Evolutionary conservation across 2,113 vertebrate species (phyloP).

Genomic region (Dolichallabes microphthalmus): DNA sequence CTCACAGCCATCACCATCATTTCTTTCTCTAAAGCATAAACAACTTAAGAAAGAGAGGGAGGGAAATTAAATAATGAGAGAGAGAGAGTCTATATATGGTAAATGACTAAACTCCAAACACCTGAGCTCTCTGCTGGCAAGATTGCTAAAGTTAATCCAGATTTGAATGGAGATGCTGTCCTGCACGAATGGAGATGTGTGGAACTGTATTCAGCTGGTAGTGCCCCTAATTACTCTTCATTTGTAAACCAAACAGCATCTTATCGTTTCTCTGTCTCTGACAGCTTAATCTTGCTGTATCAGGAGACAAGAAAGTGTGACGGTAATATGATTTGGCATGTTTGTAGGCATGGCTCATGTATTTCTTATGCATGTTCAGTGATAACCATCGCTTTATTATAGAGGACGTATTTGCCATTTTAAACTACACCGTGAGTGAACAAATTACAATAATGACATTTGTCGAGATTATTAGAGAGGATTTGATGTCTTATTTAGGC

Average conservation of each 20-base stretch:
- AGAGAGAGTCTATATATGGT: conserved; percentile 51
- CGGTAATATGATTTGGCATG: conserved; percentile 77
- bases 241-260: conserved; percentile 79
- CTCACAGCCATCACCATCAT: conserved; percentile 49
- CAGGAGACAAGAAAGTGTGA: conserved; percentile 64
- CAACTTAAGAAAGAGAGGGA: not conserved
- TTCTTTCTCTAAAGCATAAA: conserved; percentile 32
- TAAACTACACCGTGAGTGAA: conserved; percentile 64
- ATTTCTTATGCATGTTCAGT: conserved; percentile 67
- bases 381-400: conserved; percentile 78
- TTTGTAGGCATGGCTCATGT: conserved; percentile 73
- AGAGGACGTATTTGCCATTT: conserved; percentile 73
- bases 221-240: conserved; percentile 77
- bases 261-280: conserved; percentile 76
- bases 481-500: conserved; percentile 61
- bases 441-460: conserved; percentile 72
- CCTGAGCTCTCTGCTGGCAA: conserved; percentile 57
- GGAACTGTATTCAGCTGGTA: conserved; percentile 68
- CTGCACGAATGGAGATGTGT: conserved; percentile 71
- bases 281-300: conserved; percentile 78
- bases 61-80: conserved; percentile 17
- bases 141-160: conserved; percentile 56
- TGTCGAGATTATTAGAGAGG: conserved; percentile 65
- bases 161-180: conserved; percentile 59
- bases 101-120: conserved; percentile 63